phyloP scores from a whole-genome alignment of 2,888 invertebrate species.

The Tetramorium bicarinatum region DNA sequence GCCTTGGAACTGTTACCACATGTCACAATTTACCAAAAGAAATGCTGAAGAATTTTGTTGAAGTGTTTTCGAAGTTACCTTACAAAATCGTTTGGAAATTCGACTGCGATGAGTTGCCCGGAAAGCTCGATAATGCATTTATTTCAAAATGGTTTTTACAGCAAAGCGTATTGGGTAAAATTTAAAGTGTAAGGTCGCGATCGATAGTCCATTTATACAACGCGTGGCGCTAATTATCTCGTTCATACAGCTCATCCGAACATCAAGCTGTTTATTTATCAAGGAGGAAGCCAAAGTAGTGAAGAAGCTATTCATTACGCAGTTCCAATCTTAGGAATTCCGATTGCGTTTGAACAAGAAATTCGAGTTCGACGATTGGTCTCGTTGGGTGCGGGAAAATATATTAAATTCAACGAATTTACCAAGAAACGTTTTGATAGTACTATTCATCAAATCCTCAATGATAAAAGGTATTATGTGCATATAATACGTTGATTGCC shows the following conservation, averaged over 20 bases:
- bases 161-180: slow-evolving; percentile 71
- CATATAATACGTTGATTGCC: background rate
- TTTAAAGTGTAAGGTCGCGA: slow-evolving; percentile 26
- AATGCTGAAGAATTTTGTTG: slow-evolving; percentile 61
- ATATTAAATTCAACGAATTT: slow-evolving; percentile 60
- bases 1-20: slow-evolving; percentile 69
- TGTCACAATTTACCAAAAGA: slow-evolving; percentile 57
- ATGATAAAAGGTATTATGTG: slow-evolving; percentile 65
- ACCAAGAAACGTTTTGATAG: slow-evolving; percentile 54
- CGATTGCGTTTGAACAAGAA: slow-evolving; percentile 74
- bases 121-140: slow-evolving; percentile 68
- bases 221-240: background rate
- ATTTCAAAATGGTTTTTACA: slow-evolving; percentile 75
- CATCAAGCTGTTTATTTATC: slow-evolving; percentile 76
- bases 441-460: slow-evolving; percentile 64
- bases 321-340: slow-evolving; percentile 76
- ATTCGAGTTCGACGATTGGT: slow-evolving; percentile 64
- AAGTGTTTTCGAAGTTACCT: slow-evolving; percentile 74
- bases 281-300: slow-evolving; percentile 78
- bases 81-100: slow-evolving; percentile 76
- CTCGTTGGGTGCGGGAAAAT: slow-evolving; percentile 64
- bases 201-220: slow-evolving; percentile 4
- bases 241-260: slow-evolving; percentile 74
- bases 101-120: slow-evolving; percentile 61
- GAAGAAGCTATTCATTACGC: slow-evolving; percentile 76